Evolutionary conservation across 2,888 invertebrate genomes (phyloP), one percentile per base, ranked within the genome.

Genomic region (Troglohyphantes excavatus): DNA sequence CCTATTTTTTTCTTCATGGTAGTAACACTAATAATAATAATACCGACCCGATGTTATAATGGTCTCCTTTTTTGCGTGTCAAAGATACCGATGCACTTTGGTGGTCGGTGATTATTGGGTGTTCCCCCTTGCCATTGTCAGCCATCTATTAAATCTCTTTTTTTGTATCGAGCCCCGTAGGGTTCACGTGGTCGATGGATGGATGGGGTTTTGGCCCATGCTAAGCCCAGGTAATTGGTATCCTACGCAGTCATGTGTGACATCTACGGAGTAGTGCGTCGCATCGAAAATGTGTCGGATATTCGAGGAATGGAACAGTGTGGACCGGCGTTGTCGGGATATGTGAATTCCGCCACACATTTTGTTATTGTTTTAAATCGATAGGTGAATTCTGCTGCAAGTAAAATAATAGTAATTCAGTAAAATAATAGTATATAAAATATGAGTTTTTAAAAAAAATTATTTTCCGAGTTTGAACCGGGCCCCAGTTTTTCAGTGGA

Each of bases 1-100:
- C 53, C 53, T 53, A n/a, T n/a, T 53, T n/a, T n/a, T 46, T 46
- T n/a, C 17, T 53, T 53, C 53, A 53, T 53, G 53, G 53, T n/a
- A 53, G 53, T 53, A 53, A n/a, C n/a, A 39, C 39, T 39, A 39
- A 39, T 39, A 39, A 53, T 53, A 53, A 53, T 53, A 13, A 53
- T 53, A 0, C 53, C 53, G 13, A n/a, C n/a, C 53, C 13, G 53
- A 53, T n/a, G 53, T n/a, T 53, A 53, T 53, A 53, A 53, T 53
- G 53, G 53, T n/a, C 53, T n/a, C n/a, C n/a, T n/a, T n/a, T n/a
- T n/a, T n/a, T 53, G 53, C 53, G 53, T 53, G 53, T 13, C 53
- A 53, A n/a, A n/a, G 53, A 53, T 53, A 53, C 53, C 53, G 53
- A 53, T 53, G 53, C 39, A 39, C 39, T 39, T 39, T 39, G 39